These are phyloP conservation scores for Osmerus mordax DNA, from an alignment of 2,113 vertebrate species.

Conservation along the genomic window DNA sequence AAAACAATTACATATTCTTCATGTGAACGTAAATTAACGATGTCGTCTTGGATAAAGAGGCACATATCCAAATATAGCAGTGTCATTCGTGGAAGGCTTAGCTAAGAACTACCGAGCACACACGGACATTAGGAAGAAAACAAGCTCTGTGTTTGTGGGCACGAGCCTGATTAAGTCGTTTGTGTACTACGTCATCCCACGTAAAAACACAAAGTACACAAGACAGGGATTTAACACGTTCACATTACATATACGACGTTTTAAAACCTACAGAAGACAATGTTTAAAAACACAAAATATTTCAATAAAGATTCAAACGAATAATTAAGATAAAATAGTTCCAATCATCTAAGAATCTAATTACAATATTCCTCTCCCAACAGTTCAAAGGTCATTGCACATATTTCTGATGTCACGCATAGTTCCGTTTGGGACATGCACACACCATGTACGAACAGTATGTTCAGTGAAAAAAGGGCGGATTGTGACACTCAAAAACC, in stretches of 20 bases:
- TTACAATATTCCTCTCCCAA: neutral
- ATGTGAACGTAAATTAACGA: neutral
- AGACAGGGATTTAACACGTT: neutral
- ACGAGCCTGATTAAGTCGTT: slow-evolving; percentile 53
- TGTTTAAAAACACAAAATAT: too few species aligned
- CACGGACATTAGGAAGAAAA: slow-evolving; percentile 44
- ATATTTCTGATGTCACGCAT: neutral
- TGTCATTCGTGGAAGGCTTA: slow-evolving; percentile 11
- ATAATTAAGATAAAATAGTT: neutral
- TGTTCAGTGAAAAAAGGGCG: too few species aligned
- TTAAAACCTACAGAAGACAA: too few species aligned
- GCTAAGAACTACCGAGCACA: neutral
- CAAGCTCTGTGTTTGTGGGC: slow-evolving; percentile 27
- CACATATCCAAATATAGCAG: neutral
- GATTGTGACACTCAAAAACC: too few species aligned
- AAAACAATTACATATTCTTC: slow-evolving; percentile 19
- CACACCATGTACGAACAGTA: neutral
- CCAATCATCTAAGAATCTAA: neutral
- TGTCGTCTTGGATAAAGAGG: neutral
- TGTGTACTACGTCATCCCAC: slow-evolving; percentile 46
- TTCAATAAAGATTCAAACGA: neutral
- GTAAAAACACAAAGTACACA: neutral
- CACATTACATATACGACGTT: too few species aligned
- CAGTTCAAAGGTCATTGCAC: slow-evolving; percentile 17
- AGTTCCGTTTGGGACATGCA: neutral